Evolutionary conservation across 2,888 invertebrate species (phyloP).

Genomic region (Liodrosophila aerea): DNA sequence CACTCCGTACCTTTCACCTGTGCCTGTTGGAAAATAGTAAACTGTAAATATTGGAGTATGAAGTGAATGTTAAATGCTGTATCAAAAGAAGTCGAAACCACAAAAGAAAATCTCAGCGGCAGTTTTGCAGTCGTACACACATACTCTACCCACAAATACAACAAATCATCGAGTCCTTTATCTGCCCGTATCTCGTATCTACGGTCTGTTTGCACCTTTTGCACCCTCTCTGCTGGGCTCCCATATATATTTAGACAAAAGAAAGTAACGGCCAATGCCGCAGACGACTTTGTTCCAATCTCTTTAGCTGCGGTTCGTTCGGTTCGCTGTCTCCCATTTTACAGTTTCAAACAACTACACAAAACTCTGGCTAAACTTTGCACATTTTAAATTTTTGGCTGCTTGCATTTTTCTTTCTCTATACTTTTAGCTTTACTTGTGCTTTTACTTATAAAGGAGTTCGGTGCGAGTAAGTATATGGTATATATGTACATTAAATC

Average conservation of each 20-base stretch:
- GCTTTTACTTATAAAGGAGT: too few species aligned
- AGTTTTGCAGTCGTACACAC: constrained; percentile 24
- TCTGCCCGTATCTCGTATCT: constrained; percentile 58
- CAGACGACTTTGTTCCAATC: constrained; percentile 57
- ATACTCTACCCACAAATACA: constrained; percentile 31
- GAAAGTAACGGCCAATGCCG: constrained; percentile 42
- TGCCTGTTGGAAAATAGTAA: constrained; percentile 41
- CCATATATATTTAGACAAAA: constrained; percentile 27
- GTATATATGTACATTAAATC: too few species aligned
- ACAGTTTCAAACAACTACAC: constrained; percentile 35
- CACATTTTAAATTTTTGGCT: constrained; percentile 71
- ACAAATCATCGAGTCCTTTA: constrained; percentile 61
- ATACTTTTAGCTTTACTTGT: too few species aligned
- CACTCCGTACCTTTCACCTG: constrained; percentile 26
- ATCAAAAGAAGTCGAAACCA: constrained; percentile 79
- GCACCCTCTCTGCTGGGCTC: constrained; percentile 8
- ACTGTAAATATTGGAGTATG: constrained; percentile 14
- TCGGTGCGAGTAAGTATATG: too few species aligned
- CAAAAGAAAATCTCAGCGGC: constrained; percentile 78
- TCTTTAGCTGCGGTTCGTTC: constrained; percentile 66
- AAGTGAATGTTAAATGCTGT: constrained; percentile 22
- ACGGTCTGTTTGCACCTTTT: constrained; percentile 60
- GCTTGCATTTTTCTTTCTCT: constrained; percentile 34
- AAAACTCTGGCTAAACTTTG: constrained; percentile 52
- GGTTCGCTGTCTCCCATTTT: constrained; percentile 47